Evolutionary conservation across 1,140 invertebrate genomes (phyloP).

Genomic region (Zaprionus lachaisei): DNA sequence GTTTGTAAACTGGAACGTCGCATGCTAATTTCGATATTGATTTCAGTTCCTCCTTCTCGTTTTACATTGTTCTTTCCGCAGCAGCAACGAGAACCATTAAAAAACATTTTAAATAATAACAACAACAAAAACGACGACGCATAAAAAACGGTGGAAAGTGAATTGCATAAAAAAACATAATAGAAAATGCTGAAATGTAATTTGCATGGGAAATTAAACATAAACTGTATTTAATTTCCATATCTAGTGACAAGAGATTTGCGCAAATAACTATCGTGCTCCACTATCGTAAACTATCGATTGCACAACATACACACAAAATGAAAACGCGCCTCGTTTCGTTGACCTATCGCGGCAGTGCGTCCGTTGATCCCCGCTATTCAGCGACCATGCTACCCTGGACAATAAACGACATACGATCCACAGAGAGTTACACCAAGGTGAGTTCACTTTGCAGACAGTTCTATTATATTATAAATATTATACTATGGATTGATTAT

Average conservation of each 20-base stretch:
- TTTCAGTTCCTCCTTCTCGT: slow-evolving; percentile 41
- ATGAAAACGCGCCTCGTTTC: slow-evolving; percentile 89
- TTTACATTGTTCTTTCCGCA: slow-evolving; percentile 24
- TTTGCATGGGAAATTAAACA: slow-evolving; percentile 28
- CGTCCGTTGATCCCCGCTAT: slow-evolving; percentile 90
- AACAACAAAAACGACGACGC: neutral
- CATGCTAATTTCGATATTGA: slow-evolving; percentile 66
- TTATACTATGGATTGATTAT: too few relatives aligned
- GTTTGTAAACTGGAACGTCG: neutral
- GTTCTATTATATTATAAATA: too few relatives aligned
- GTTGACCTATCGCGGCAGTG: slow-evolving; percentile 89
- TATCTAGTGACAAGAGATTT: slow-evolving; percentile 10
- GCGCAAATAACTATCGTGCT: neutral
- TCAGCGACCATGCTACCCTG: slow-evolving; percentile 92
- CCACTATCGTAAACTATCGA: slow-evolving; percentile 23
- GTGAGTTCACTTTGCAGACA: slow-evolving; percentile 43
- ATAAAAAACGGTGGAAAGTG: slow-evolving; percentile 23
- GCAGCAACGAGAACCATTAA: slow-evolving; percentile 46
- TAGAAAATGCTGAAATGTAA: slow-evolving; percentile 35
- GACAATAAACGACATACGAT: slow-evolving; percentile 88
- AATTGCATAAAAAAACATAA: slow-evolving; percentile 50
- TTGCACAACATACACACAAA: slow-evolving; percentile 28
- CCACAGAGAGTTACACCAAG: slow-evolving; percentile 86
- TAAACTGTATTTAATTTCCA: slow-evolving; percentile 26
- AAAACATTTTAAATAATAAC: slow-evolving; percentile 45